Evolutionary conservation across 2,888 invertebrate genomes (phyloP).

Genomic region (Aricia artaxerxes): DNA sequence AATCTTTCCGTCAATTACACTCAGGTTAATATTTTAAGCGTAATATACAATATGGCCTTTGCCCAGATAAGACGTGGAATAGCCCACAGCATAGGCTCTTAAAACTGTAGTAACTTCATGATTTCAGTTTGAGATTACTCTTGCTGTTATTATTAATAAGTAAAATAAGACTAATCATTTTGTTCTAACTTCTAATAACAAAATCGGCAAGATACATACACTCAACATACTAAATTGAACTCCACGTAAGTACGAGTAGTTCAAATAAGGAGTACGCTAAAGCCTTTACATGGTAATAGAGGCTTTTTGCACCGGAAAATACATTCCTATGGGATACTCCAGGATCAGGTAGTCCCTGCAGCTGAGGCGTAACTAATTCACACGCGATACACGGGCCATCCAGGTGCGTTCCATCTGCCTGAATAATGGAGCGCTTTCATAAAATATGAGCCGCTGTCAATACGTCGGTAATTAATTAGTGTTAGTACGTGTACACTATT

Average conservation of each 20-base stretch:
- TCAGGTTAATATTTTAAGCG: no score
- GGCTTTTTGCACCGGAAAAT: not conserved
- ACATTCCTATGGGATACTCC: not conserved
- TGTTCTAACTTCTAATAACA: no score
- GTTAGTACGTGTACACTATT: not conserved
- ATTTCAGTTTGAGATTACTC: no score
- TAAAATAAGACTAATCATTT: no score
- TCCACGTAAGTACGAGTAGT: not conserved
- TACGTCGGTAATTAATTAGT: not conserved
- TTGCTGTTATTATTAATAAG: no score
- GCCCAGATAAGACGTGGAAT: no score
- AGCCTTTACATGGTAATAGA: not conserved
- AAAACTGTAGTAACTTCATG: no score
- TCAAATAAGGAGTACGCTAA: not conserved
- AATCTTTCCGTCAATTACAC: no score
- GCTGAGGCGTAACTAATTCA: not conserved
- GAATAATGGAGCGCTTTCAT: slow-evolving; percentile 1
- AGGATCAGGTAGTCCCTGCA: not conserved
- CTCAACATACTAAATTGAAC: not conserved
- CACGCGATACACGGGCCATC: not conserved
- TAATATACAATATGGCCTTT: no score
- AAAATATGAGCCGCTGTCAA: slow-evolving; percentile 5
- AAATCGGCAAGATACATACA: no score
- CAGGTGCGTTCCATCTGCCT: not conserved
- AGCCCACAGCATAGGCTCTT: no score